phyloP scores from a whole-genome alignment of 2,113 vertebrate species.

The Spermophilus dauricus region DNA sequence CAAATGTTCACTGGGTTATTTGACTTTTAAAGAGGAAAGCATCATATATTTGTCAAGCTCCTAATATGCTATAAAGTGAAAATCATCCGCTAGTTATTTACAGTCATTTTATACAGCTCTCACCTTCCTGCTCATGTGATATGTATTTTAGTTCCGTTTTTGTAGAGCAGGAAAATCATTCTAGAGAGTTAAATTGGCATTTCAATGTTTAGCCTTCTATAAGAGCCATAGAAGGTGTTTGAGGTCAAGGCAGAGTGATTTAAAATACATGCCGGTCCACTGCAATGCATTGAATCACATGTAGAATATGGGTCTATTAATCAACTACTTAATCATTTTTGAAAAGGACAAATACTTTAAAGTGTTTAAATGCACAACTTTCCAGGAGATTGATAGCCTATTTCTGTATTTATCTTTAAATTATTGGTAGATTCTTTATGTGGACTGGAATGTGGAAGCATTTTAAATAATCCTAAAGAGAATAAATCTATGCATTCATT shows the following conservation, averaged over 20 bases:
- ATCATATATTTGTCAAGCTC: not conserved
- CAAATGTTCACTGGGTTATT: not conserved
- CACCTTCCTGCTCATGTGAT: not conserved
- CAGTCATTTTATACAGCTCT: not conserved
- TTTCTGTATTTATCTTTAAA: not conserved
- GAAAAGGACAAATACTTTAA: not conserved
- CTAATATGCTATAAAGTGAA: not conserved
- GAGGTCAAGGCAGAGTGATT: not conserved
- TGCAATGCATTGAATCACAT: not conserved
- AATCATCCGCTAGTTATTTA: not conserved
- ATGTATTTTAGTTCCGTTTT: not conserved
- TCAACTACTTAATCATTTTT: not conserved
- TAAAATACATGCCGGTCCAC: not conserved
- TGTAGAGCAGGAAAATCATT: not conserved
- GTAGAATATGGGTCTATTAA: not conserved
- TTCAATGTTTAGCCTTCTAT: not conserved
- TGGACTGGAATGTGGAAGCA: not conserved
- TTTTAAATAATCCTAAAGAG: not conserved
- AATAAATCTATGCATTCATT: not conserved
- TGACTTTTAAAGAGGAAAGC: not conserved
- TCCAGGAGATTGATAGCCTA: not conserved
- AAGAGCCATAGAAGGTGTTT: not conserved
- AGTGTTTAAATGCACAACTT: not conserved
- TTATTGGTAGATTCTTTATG: not conserved
- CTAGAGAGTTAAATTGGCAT: not conserved